phyloP scores from a whole-genome alignment of 2,113 vertebrate species.

The Arothron firmamentum region DNA sequence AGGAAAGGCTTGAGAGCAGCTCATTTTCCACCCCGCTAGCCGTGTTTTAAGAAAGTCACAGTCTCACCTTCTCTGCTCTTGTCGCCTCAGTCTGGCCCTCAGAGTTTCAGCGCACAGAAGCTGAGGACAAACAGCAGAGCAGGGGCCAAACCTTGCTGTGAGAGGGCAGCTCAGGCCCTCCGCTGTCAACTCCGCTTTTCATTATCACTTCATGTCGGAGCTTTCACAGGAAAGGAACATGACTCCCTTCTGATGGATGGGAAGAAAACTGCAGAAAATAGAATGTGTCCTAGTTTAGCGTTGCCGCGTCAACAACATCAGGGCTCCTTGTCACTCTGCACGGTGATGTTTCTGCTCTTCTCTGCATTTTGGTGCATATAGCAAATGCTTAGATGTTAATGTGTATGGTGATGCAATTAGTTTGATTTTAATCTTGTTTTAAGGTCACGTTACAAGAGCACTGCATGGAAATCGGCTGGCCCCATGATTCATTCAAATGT shows the following conservation, averaged over 20 bases:
- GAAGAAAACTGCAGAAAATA: slow-evolving; percentile 29
- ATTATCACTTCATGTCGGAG: slow-evolving; percentile 48
- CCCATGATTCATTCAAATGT: neutral
- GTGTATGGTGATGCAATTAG: neutral
- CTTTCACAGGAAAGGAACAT: slow-evolving; percentile 36
- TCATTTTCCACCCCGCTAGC: neutral
- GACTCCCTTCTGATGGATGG: slow-evolving; percentile 32
- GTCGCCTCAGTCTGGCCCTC: slow-evolving; percentile 14
- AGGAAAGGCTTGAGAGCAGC: neutral
- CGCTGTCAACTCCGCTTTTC: slow-evolving; percentile 51
- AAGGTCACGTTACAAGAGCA: neutral
- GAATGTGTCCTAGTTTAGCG: neutral
- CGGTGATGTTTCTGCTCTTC: neutral
- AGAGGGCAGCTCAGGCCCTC: slow-evolving; percentile 32
- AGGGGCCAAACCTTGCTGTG: slow-evolving; percentile 27
- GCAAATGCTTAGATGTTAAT: neutral
- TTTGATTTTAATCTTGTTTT: neutral
- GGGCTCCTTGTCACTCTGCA: too few species aligned
- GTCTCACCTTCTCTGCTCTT: slow-evolving; percentile 7
- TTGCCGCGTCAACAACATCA: neutral
- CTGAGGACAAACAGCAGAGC: slow-evolving; percentile 23
- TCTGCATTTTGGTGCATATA: neutral
- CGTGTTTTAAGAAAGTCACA: neutral
- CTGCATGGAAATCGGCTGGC: neutral
- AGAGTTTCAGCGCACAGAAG: slow-evolving; percentile 8